A percentile compares a stretch with the other conserved stretches of the same genome.
Conservation (phyloP, 2,113 vertebrate species). For the Rana temporaria region DNA sequence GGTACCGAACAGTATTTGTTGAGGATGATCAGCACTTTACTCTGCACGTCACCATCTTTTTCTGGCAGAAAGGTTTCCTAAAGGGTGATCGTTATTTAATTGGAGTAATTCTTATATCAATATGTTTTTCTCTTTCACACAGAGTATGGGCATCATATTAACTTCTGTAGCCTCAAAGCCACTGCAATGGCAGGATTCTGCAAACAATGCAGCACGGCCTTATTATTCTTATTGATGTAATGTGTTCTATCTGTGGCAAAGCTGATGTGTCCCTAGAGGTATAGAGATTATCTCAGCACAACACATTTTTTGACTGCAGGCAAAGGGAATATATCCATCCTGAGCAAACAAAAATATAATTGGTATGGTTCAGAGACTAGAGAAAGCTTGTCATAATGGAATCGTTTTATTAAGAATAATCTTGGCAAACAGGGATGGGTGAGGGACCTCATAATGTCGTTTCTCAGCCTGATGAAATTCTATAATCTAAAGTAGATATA, state of each 20-base stretch:
- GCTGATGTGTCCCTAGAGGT: conserved; percentile 37
- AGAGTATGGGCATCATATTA: conserved; percentile 27
- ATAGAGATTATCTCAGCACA: conserved; percentile 51
- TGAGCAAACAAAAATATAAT: conserved; percentile 44
- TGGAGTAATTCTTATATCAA: conserved; percentile 37
- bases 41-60: background rate
- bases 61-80: conserved; percentile 25
- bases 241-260: conserved; percentile 45
- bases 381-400: conserved; percentile 32
- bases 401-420: conserved; percentile 37
- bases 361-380: conserved; percentile 39
- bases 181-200: conserved; percentile 29
- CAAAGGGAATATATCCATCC: conserved; percentile 42
- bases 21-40: conserved; percentile 2
- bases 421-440: background rate
- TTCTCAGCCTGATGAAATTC: background rate
- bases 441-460: conserved; percentile 4
- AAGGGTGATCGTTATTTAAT: conserved; percentile 3
- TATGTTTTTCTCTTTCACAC: conserved; percentile 33
- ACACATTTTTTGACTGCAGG: conserved; percentile 55
- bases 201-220: conserved; percentile 31
- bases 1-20: conserved; percentile 15
- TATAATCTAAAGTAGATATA: background rate
- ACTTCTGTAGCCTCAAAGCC: conserved; percentile 41
- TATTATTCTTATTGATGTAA: conserved; percentile 44